A percentile compares a stretch with the other conserved stretches of the same genome.
These are phyloP conservation scores for Falco punctatus DNA, from an alignment of 2,113 vertebrate genomes.

Conservation along the genomic window DNA sequence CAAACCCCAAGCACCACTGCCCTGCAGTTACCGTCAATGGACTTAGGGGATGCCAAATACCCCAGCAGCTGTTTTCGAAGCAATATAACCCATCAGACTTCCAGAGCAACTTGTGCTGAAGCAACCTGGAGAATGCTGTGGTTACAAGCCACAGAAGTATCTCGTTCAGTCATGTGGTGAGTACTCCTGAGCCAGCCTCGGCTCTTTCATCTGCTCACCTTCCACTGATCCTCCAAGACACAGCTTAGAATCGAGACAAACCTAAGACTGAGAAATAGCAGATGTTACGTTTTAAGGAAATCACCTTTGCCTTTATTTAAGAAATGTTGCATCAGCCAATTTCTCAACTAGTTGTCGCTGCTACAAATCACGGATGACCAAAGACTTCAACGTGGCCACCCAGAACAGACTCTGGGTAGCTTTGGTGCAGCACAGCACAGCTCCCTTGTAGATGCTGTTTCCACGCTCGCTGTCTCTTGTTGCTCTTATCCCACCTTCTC, in stretches of 20 bases:
- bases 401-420: not conserved
- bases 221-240: not conserved
- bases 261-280: not conserved
- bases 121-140: not conserved
- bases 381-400: rapidly evolving
- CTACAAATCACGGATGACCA: not conserved
- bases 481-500: conserved; percentile 35
- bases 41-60: not conserved
- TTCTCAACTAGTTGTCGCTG: not conserved
- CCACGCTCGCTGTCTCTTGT: not conserved
- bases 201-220: not conserved
- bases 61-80: not conserved
- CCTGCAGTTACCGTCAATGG: not conserved
- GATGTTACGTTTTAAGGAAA: not conserved
- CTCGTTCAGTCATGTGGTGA: rapidly evolving
- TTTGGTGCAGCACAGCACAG: not conserved
- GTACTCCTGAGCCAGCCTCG: not conserved
- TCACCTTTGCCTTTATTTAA: not conserved
- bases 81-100: not conserved
- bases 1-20: not conserved
- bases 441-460: not conserved
- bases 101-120: not conserved
- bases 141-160: not conserved
- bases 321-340: not conserved
- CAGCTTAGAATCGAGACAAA: not conserved